Evolutionary conservation across 2,113 vertebrate genomes (phyloP).

Genomic region (Prunella himalayana): DNA sequence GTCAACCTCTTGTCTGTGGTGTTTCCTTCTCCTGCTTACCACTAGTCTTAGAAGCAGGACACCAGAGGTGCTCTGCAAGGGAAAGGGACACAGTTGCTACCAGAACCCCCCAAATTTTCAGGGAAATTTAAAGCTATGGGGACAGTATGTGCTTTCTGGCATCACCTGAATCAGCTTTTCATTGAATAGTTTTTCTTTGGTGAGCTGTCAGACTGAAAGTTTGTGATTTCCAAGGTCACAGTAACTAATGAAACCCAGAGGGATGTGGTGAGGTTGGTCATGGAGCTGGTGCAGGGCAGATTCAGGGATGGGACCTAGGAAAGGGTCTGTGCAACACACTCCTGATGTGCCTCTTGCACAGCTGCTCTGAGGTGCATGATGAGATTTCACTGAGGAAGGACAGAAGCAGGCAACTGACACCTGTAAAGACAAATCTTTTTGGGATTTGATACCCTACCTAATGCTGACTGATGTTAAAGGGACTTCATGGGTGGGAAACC

Average conservation of each 20-base stretch:
- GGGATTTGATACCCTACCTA: neutral
- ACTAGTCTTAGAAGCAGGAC: neutral
- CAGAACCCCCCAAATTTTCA: neutral
- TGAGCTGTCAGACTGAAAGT: neutral
- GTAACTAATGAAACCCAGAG: neutral
- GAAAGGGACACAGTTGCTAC: neutral
- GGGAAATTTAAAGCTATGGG: neutral
- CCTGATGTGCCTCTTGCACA: neutral
- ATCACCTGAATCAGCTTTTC: neutral
- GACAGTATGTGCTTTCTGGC: neutral
- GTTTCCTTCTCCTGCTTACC: neutral
- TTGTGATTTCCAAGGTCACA: neutral
- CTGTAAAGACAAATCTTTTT: neutral
- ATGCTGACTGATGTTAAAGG: neutral
- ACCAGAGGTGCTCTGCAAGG: neutral
- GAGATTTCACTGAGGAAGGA: neutral
- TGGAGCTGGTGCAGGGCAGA: neutral
- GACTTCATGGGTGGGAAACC: neutral
- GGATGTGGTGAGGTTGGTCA: neutral
- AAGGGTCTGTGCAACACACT: neutral
- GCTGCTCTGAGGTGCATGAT: neutral
- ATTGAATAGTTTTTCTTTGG: neutral
- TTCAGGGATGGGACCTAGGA: neutral
- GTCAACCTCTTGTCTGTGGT: neutral
- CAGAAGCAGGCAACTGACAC: neutral